Evolutionary conservation across 2,888 invertebrate species (phyloP), one percentile per base, ranked within the genome.

Genomic region (Linnaemya vulpina): DNA sequence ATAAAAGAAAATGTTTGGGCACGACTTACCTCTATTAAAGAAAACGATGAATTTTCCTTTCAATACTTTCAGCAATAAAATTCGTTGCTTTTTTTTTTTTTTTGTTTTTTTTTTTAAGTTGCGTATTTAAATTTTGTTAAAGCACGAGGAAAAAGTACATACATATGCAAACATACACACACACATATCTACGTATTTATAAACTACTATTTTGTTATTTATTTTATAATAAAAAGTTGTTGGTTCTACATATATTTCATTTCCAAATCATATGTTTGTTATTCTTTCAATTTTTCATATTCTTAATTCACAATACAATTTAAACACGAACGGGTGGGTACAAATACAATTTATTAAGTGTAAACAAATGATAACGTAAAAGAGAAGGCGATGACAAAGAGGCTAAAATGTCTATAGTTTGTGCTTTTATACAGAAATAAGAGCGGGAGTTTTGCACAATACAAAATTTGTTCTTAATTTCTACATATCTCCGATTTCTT

Each of bases 291-390:
- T 58, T 51, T 76, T 58, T 35, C 58, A 67, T 65, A 22, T 77
- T 62, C 65, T 63, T 77, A 65, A 70, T 71, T 81, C 43, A n/a
- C n/a, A 63, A 53, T 73, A 40, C 38, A 25, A 83, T 73, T 81
- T 68, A 80, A 84, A 58, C 63, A 74, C 35, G 5, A 84, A 17
- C 55, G 10, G 35, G 11, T 55, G 10, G 35, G 11, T 55, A 76
- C 76, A 79, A 68, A 71, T 38, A 63, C 58, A 70, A 67, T 49
- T 63, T 77, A 35, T 53, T 68, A 51, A 75, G 51, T 55, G 55
- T 75, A 76, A 82, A 82, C 70, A 82, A 76, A 58, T 71, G 49
- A 74, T 67, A 67, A 67, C 35, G 35, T 46, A 75, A 63, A 60
- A 20, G 11, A 46, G 62, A 62, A 53, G 70, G 43, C 17, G 30